phyloP scores from a whole-genome alignment of 2,888 invertebrate genomes.

The Bimastos eiseni region DNA sequence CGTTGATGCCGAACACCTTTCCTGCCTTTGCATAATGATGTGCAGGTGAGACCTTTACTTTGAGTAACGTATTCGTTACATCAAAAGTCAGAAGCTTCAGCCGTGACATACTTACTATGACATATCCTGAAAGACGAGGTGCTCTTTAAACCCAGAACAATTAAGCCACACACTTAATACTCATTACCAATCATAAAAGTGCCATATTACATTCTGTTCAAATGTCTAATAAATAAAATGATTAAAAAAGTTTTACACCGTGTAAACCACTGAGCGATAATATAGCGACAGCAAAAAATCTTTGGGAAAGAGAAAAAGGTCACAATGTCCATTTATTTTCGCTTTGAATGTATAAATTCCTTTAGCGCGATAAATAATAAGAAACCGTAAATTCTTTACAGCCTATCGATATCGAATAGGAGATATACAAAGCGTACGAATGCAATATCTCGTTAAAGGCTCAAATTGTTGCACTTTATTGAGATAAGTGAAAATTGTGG shows the following conservation, averaged over 20 bases:
- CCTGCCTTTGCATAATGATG: constrained; percentile 76
- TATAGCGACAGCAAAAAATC: neutral
- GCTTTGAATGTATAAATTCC: neutral
- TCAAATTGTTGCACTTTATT: neutral
- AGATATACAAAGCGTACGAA: neutral
- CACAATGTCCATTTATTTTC: neutral
- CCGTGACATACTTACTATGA: constrained; percentile 23
- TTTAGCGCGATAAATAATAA: neutral
- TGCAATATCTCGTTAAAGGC: neutral
- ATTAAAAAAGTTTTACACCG: neutral
- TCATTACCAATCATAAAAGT: neutral
- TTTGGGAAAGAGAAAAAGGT: neutral
- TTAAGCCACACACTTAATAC: neutral
- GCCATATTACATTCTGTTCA: too few relatives aligned
- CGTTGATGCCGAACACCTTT: constrained; percentile 70
- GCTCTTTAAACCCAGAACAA: neutral
- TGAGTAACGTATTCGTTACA: constrained; percentile 81
- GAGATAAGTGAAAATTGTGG: neutral
- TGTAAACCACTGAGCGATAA: neutral
- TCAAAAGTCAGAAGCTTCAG: constrained; percentile 76
- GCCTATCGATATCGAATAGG: neutral
- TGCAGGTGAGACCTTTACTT: constrained; percentile 73
- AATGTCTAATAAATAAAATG: neutral
- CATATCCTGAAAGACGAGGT: neutral
- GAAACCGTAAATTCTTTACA: too few relatives aligned